Evolutionary conservation across 1,140 invertebrate genomes (phyloP), one percentile per base, ranked within the genome.

Genomic region (Pissodes strobi): DNA sequence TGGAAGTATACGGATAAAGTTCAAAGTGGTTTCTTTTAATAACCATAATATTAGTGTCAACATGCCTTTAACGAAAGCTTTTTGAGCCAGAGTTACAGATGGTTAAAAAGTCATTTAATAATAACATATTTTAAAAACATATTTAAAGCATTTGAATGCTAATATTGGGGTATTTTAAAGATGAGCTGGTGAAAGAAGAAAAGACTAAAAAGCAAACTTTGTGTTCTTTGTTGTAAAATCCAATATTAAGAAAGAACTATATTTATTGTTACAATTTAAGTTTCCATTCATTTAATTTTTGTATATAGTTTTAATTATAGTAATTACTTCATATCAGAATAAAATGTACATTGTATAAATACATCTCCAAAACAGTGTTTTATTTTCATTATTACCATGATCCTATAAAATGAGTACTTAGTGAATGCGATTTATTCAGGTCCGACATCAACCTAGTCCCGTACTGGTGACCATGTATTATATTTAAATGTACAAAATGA

Each of bases 211-310:
- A 56, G 21, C 21, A 56, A 56, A 41, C 53, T 18, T 43, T 43
- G 53, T 56, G 53, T 56, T 56, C 53, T 56, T 56, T 41, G 38
- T 56, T 56, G 30, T 55, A 55, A 43, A 56, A 34, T 56, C 19
- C 53, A 39, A 13, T 34, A 38, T 53, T 53, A 53, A 15, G 8
- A 53, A 53, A 38, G 18, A 21, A 53, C 23, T 53, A 18, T 51
- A 51, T 51, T 51, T 51, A 51, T 51, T 51, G 25, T 30, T 51
- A 17, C 17, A 25, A 25, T 48, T 4, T 15, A 25, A 13, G 3
- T 51, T 18, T 13, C n/a, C n/a, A n/a, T 21, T 53, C 34, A 30
- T 53, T 6, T 30, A 53, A 21, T 5, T 51, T 51, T 51, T 51
- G 48, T 51, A 51, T 23, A 51, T 51, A 51, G 9, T 2, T 17